Percentiles rank a stretch among this genome's conserved stretches.
These are phyloP conservation scores for Enteromius unitaeniatus DNA, from an alignment of 2,797 vertebrate genomes.

Conservation along the genomic window DNA sequence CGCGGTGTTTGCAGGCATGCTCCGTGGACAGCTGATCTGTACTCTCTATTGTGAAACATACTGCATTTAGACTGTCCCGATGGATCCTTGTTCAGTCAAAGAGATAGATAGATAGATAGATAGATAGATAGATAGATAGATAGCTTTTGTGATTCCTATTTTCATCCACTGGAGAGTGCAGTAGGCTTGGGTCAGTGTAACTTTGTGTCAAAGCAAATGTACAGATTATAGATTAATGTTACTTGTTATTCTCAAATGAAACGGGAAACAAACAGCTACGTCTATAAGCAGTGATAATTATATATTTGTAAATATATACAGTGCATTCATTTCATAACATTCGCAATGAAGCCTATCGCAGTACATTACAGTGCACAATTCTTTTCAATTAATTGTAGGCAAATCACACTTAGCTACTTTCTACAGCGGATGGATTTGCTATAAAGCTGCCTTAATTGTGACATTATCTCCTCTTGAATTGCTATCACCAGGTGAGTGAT, in stretches of 20 bases:
- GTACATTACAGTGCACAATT: too few species aligned
- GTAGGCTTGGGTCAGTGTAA: background rate
- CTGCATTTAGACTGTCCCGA: too few species aligned
- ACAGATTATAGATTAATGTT: background rate
- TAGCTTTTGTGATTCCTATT: too few species aligned
- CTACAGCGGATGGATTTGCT: background rate
- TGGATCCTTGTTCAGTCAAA: conserved; percentile 3
- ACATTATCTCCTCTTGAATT: background rate
- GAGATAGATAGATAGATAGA: background rate
- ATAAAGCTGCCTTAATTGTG: background rate
- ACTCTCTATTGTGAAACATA: background rate
- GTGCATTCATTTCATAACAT: background rate
- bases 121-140: background rate
- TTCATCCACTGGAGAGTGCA: too few species aligned
- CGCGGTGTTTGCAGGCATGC: conserved; percentile 41
- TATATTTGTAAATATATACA: background rate
- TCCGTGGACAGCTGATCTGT: conserved; percentile 22
- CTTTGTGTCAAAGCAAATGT: background rate
- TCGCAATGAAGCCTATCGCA: too few species aligned
- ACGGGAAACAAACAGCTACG: background rate
- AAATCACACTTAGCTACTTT: background rate
- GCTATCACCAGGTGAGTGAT: background rate
- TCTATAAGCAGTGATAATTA: conserved; percentile 1
- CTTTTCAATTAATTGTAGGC: background rate
- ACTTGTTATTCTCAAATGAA: background rate